phyloP scores from a whole-genome alignment of 2,797 vertebrate genomes.

The Microctenopoma lineatum region DNA sequence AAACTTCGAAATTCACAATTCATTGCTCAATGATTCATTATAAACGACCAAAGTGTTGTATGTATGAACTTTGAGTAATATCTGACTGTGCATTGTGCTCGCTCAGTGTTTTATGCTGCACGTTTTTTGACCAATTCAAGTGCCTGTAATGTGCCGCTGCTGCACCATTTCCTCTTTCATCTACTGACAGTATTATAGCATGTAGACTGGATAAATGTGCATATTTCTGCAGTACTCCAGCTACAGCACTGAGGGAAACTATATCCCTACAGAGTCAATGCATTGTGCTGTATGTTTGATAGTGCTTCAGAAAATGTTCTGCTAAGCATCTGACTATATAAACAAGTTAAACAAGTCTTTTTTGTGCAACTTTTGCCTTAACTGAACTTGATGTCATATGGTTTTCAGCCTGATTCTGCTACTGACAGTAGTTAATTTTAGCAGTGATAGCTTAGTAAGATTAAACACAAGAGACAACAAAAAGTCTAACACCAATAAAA shows the following conservation, averaged over 20 bases:
- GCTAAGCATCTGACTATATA: not conserved
- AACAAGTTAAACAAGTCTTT: constrained; percentile 16
- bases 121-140: not conserved
- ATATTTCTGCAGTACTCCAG: constrained; percentile 3
- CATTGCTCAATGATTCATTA: not conserved
- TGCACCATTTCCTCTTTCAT: constrained; percentile 23
- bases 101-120: not conserved
- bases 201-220: not conserved
- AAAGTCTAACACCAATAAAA: constrained; percentile 7
- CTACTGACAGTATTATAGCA: constrained; percentile 1
- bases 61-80: no score
- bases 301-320: constrained; percentile 21
- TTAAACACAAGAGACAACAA: constrained; percentile 13
- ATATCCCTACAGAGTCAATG: constrained; percentile 15
- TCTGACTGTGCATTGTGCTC: not conserved
- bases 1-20: no score
- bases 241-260: constrained; percentile 11
- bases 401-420: not conserved
- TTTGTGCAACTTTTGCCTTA: not conserved
- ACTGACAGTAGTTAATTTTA: not conserved
- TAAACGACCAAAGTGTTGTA: not conserved
- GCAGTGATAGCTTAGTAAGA: not conserved
- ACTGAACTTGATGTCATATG: not conserved
- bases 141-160: constrained; percentile 32
- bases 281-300: constrained; percentile 7